Conservation (phyloP, 2,888 invertebrate species). For the Morpho achilles region DNA sequence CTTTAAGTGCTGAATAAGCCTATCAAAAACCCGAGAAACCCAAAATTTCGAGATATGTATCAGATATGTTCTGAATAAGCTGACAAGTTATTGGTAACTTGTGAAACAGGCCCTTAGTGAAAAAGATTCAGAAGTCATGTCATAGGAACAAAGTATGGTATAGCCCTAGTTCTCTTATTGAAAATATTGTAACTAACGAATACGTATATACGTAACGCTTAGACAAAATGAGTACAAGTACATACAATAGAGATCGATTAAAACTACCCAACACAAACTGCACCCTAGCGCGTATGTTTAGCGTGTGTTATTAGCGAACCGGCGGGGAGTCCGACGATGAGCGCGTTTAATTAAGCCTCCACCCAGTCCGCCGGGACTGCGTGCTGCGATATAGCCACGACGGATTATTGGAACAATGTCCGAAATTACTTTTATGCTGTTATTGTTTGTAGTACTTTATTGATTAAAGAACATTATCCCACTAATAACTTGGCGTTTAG, state of each 20-base stretch:
- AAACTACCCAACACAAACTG: conserved; percentile 48
- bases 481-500: not conserved
- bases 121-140: too few relatives aligned
- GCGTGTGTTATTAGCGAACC: conserved; percentile 61
- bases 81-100: too few relatives aligned
- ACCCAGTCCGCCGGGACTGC: conserved; percentile 61
- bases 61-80: too few relatives aligned
- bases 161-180: too few relatives aligned
- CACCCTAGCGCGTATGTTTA: conserved; percentile 54
- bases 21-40: too few relatives aligned
- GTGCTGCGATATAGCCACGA: conserved; percentile 48
- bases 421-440: conserved; percentile 39
- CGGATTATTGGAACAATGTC: conserved; percentile 56
- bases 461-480: conserved; percentile 5
- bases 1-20: too few relatives aligned
- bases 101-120: too few relatives aligned
- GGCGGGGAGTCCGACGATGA: conserved; percentile 54
- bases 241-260: conserved; percentile 3
- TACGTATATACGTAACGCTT: not conserved
- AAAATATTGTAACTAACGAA: too few relatives aligned
- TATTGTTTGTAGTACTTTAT: conserved; percentile 20
- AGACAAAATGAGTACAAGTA: not conserved
- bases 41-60: too few relatives aligned
- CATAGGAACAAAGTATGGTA: too few relatives aligned
- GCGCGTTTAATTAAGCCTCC: conserved; percentile 75